A percentile compares a stretch with the other conserved stretches of the same genome.
Evolutionary conservation across 1,140 invertebrate species (phyloP).

Genomic region (Propsilocerus akamusi): DNA sequence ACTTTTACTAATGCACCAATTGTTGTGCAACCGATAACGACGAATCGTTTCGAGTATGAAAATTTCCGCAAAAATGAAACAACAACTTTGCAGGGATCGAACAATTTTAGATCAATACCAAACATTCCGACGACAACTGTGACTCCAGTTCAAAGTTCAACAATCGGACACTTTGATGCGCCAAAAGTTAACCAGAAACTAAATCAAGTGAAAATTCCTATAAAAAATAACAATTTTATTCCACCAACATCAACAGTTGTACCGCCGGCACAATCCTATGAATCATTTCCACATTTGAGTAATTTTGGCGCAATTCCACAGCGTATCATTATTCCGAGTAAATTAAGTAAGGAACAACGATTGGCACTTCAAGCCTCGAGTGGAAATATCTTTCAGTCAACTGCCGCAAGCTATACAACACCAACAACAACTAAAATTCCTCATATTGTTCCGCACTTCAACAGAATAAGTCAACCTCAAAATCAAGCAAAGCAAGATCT

Average conservation of each 20-base stretch:
- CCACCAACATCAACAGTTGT: neutral
- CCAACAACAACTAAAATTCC: neutral
- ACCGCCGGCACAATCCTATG: neutral
- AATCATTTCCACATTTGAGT: neutral
- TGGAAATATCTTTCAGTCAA: neutral
- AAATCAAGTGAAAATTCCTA: no score
- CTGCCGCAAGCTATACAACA: no score
- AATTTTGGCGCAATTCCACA: neutral
- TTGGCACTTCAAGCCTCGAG: neutral
- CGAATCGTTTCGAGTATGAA: no score
- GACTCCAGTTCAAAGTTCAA: neutral
- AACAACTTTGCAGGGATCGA: neutral
- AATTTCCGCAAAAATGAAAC: neutral
- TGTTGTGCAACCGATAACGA: neutral
- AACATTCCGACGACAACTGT: neutral
- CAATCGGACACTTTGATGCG: neutral
- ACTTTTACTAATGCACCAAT: neutral
- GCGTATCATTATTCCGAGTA: neutral
- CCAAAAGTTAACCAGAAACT: neutral
- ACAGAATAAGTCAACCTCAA: neutral
- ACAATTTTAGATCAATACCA: neutral
- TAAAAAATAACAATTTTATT: no score
- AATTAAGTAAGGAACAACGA: neutral
- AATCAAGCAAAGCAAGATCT: neutral
- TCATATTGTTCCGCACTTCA: neutral